These are phyloP conservation scores for Artemisiospiza belli DNA, from an alignment of 2,113 vertebrate species.

Conservation along the genomic window DNA sequence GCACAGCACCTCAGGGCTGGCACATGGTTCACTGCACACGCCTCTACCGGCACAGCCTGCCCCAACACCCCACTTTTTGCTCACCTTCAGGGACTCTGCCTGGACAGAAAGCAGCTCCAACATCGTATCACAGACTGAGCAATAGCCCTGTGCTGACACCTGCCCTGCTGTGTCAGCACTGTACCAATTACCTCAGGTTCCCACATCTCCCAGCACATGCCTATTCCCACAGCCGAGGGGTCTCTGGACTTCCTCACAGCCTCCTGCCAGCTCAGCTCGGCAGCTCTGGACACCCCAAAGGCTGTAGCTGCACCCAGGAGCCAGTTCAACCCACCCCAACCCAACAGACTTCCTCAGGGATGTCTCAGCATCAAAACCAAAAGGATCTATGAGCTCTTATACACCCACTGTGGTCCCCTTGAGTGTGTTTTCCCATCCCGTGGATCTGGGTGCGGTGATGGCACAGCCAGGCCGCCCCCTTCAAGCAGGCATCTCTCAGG, in stretches of 20 bases:
- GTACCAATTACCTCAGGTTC: background rate
- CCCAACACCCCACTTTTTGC: background rate
- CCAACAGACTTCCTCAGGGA: background rate
- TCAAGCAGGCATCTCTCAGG: fast-evolving
- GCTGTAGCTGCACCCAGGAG: background rate
- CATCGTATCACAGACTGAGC: background rate
- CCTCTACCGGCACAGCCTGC: background rate
- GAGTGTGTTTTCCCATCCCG: fast-evolving
- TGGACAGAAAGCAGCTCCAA: background rate
- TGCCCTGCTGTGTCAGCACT: background rate
- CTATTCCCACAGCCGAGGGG: background rate
- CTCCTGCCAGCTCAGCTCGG: fast-evolving
- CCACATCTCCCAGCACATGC: fast-evolving
- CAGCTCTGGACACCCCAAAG: background rate
- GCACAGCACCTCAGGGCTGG: background rate
- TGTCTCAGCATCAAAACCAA: background rate
- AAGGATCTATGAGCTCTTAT: fast-evolving
- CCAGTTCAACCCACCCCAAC: background rate
- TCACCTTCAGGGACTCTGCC: background rate
- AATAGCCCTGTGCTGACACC: background rate
- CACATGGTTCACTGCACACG: fast-evolving
- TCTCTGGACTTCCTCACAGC: background rate
- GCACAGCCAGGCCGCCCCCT: too few species aligned
- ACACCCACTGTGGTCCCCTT: fast-evolving
- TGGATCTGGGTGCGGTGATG: background rate